Evolutionary conservation across 2,113 vertebrate genomes (phyloP).

Genomic region (Lepus americanus): DNA sequence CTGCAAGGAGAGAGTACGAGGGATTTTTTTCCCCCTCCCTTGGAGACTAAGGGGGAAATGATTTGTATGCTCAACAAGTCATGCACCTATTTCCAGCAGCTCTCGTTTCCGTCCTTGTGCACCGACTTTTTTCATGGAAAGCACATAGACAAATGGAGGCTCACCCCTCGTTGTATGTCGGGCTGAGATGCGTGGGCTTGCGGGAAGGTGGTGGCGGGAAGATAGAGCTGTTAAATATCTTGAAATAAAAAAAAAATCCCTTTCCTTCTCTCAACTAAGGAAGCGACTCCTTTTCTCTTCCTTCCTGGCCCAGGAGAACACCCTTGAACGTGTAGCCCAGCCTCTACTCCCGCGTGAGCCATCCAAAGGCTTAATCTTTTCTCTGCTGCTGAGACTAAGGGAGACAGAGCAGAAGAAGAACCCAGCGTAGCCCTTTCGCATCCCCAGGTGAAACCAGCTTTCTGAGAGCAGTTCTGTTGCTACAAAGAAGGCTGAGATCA

Average conservation of each 20-base stretch:
- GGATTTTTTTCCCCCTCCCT: not conserved
- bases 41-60: constrained; percentile 61
- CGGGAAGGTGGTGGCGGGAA: constrained; percentile 35
- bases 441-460: constrained; percentile 23
- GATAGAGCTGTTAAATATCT: constrained; percentile 65
- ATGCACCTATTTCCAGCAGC: constrained; percentile 77
- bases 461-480: not conserved
- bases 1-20: constrained; percentile 14
- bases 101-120: constrained; percentile 65
- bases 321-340: constrained; percentile 7
- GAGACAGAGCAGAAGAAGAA: not conserved
- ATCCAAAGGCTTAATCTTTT: not conserved
- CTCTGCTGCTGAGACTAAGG: not conserved
- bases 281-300: constrained; percentile 5
- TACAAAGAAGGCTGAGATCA: not conserved
- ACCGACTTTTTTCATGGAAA: constrained; percentile 68
- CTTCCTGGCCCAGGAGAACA: not conserved
- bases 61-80: constrained; percentile 85
- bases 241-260: not conserved
- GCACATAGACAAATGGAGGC: not conserved
- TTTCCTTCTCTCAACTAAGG: not conserved
- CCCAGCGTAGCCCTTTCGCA: not conserved
- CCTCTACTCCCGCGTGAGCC: not conserved
- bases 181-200: constrained; percentile 53
- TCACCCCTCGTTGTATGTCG: constrained; percentile 31